phyloP scores from a whole-genome alignment of 1,140 invertebrate genomes.

The Pseudomyrmex flavicornis region DNA sequence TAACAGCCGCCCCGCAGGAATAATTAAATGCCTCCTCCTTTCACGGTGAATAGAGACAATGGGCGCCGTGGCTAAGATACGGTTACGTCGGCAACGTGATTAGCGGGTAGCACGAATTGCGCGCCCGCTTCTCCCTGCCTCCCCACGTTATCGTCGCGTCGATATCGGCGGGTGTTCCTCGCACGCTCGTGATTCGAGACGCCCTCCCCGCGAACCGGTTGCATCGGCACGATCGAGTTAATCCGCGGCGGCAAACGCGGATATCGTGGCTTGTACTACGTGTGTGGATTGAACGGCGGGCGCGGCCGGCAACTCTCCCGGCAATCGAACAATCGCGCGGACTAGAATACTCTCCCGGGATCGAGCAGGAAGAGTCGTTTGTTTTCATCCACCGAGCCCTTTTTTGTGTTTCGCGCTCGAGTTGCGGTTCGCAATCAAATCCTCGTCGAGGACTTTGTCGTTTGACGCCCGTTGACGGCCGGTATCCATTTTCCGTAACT shows the following conservation, averaged over 20 bases:
- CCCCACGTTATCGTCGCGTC: slow-evolving; percentile 58
- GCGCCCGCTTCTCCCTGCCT: background rate
- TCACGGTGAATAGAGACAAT: slow-evolving; percentile 20
- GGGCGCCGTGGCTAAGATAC: slow-evolving; percentile 56
- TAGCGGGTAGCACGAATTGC: slow-evolving; percentile 43
- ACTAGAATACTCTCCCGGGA: slow-evolving; percentile 44
- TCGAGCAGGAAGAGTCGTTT: slow-evolving; percentile 53
- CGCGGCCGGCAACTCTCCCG: background rate
- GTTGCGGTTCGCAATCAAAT: slow-evolving; percentile 58
- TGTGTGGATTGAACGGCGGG: slow-evolving; percentile 66
- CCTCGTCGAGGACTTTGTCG: slow-evolving; percentile 42
- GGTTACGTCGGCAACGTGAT: slow-evolving; percentile 61
- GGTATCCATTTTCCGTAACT: slow-evolving; percentile 38
- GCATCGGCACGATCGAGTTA: slow-evolving; percentile 70
- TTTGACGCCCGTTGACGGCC: slow-evolving; percentile 57
- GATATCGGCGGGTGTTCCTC: slow-evolving; percentile 53
- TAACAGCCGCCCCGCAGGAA: slow-evolving; percentile 63
- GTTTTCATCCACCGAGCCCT: slow-evolving; percentile 42
- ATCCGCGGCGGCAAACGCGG: slow-evolving; percentile 58
- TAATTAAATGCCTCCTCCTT: slow-evolving; percentile 70
- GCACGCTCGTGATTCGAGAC: slow-evolving; percentile 65
- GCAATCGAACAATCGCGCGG: slow-evolving; percentile 43
- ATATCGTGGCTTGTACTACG: slow-evolving; percentile 55
- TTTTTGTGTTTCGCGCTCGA: slow-evolving; percentile 53
- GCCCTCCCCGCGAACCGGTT: slow-evolving; percentile 59